Evolutionary conservation across 1,140 invertebrate genomes (phyloP).

Genomic region (Neuroterus valhalla): DNA sequence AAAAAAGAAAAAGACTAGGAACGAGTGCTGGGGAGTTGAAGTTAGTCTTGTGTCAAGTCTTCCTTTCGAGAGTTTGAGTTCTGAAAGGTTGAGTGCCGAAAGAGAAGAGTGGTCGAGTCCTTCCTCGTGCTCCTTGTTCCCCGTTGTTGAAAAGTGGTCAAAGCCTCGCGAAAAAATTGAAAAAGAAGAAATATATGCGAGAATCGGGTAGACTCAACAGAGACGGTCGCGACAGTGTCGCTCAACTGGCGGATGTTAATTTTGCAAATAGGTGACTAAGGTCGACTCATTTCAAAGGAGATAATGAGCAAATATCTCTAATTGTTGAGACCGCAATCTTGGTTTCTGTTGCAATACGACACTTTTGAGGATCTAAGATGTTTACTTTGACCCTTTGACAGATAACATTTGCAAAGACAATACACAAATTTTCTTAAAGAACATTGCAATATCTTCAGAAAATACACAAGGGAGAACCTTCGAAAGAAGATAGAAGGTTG

Average conservation of each 20-base stretch:
- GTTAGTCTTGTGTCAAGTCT: background rate
- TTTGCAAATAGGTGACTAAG: conserved; percentile 24
- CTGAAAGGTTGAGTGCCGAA: conserved; percentile 26
- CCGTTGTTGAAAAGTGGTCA: conserved; percentile 22
- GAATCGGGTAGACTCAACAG: conserved; percentile 28
- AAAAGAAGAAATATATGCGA: conserved; percentile 16
- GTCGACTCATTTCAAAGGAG: background rate
- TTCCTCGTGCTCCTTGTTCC: conserved; percentile 27
- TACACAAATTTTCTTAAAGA: no score
- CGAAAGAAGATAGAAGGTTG: no score
- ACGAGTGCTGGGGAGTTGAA: conserved; percentile 2
- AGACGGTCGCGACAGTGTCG: conserved; percentile 14
- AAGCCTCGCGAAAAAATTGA: conserved; percentile 10
- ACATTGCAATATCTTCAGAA: no score
- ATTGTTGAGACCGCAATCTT: conserved; percentile 1
- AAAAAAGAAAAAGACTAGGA: conserved; percentile 1
- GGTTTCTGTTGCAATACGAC: no score
- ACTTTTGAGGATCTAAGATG: no score
- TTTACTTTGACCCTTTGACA: no score
- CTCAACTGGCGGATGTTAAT: conserved; percentile 25
- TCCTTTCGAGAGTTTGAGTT: conserved; percentile 22
- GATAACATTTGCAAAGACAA: no score
- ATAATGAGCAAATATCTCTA: conserved; percentile 4
- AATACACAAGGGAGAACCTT: no score
- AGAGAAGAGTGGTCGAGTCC: conserved; percentile 29